Base-by-base conservation (phyloP, 1,140 invertebrate genomes). In the Apis laboriosa region DNA sequence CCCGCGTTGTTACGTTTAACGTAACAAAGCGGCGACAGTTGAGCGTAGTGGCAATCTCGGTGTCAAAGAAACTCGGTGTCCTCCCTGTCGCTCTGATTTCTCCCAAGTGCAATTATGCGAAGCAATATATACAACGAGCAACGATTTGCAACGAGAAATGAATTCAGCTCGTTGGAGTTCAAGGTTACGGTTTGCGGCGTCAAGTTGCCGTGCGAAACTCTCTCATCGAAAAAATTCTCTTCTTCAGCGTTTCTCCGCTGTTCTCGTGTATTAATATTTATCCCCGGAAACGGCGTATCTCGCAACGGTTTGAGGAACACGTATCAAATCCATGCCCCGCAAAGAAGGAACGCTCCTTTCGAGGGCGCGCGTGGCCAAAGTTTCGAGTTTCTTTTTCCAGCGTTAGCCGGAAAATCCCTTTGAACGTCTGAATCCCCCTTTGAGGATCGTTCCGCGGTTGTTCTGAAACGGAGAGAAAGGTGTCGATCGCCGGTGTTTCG, bases 1-100 rank as follows among this genome's bases (percentile, higher is more conserved):
- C 77, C 84, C 68, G 28, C 12, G 51, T 12, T 78, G 80, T 86
- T 86, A 74, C 58, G 43, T 58, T 61, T 72, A 67, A 77, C 53
- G 49, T 73, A 71, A 7, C 49, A 83, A 86, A 77, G 56, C 63
- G 61, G 12, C 60, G 34, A 63, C 43, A 53, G 43, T 63, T 43
- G 34, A 84, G 77, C 68, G 70, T 85, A 66, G 21, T 55, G 64
- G 70, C 24, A 61, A 60, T 61, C 68, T 83, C 71, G 19, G 55
- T 63, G 63, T 71, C 66, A 74, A 51, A 79, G 56, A 75, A 53
- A 76, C 43, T 19, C 17, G n/a, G 24, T 17, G 12, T 63, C n/a
- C 53, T 19, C 19, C 9, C 17, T 53, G 58, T 60, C 43, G 28
- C 21, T 28, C 34, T 15, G 15, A 0, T 9, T 7, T 43, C 34